phyloP scores from a whole-genome alignment of 2,888 invertebrate species.

The Alsophila aescularia region DNA sequence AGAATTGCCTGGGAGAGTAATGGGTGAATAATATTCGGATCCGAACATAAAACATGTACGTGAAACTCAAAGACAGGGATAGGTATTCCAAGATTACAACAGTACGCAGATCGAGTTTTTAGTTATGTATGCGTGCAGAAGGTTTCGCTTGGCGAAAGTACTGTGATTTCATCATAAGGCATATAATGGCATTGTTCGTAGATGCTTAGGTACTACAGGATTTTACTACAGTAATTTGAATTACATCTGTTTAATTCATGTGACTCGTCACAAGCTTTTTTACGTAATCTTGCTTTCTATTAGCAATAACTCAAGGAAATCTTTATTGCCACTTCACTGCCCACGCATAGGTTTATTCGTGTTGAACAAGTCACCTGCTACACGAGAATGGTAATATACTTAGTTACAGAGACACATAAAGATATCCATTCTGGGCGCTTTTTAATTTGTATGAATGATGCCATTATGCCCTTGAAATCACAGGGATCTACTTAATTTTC shows the following conservation, averaged over 20 bases:
- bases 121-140: constrained; percentile 6
- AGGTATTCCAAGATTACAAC: constrained; percentile 1
- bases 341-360: constrained; percentile 32
- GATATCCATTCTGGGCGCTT: background rate
- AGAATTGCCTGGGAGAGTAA: too few relatives aligned
- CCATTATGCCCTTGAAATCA: constrained; percentile 1
- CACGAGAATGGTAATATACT: constrained; percentile 14
- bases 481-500: background rate
- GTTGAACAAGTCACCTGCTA: constrained; percentile 28
- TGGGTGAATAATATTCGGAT: constrained; percentile 10
- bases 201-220: constrained; percentile 28
- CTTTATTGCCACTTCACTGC: constrained; percentile 31
- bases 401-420: background rate
- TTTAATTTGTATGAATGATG: background rate
- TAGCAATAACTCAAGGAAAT: constrained; percentile 36
- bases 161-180: constrained; percentile 29
- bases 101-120: constrained; percentile 1
- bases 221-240: constrained; percentile 30
- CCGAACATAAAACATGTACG: constrained; percentile 20
- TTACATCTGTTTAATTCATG: constrained; percentile 52
- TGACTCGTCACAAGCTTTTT: constrained; percentile 45
- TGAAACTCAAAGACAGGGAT: constrained; percentile 2
- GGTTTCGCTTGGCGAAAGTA: constrained; percentile 33
- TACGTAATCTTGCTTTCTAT: constrained; percentile 46
- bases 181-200: constrained; percentile 31